Base-by-base conservation (phyloP, 2,888 invertebrate genomes). In the Lasioglossum villosulum region DNA sequence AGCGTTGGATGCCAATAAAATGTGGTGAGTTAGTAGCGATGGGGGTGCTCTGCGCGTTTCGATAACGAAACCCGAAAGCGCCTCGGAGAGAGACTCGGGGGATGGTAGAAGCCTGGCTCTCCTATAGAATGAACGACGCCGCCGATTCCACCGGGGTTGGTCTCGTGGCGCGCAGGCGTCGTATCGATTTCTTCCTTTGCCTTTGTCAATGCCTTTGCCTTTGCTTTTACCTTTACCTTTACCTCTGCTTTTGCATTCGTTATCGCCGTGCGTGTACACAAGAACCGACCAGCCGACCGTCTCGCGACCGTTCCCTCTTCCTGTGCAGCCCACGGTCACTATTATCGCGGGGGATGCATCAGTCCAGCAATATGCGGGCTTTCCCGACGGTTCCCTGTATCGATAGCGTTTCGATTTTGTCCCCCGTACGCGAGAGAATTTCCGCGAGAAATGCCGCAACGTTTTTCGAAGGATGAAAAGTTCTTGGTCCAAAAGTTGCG, bases 111-210 rank as follows among this genome's bases (percentile, higher is more conserved):
- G 27, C 81, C 77, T 70, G 56, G 72, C 75, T 71, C 68, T 66
- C 78, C 42, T 56, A 79, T 48, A 74, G 85, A 76, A 74, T 42
- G 84, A 77, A 84, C 85, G 75, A 78, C 80, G 78, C 72, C 77
- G 81, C 75, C 77, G 83, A 76, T 79, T 79, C 73, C 45, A 80
- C 37, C 80, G 78, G 74, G 78, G 78, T 83, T 84, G 71, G 16
- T 75, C 42, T 19, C 78, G 45, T 34, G 86, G 90, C 93, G 93
- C 93, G 93, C 93, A 89, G 89, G 92, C 93, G 93, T 91, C 90
- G 82, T 91, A 93, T 93, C 90, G 93, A 93, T 93, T 93, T 93
- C 90, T 87, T 80, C 79, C 73, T 56, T 78, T 52, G 77, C 81
- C 59, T 80, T 80, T 77, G 66, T 80, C 56, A 74, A 75, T 78